Percentiles rank a stretch among this genome's conserved stretches.
These are phyloP conservation scores for Serripes groenlandicus DNA, from an alignment of 2,888 invertebrate species.

Conservation along the genomic window DNA sequence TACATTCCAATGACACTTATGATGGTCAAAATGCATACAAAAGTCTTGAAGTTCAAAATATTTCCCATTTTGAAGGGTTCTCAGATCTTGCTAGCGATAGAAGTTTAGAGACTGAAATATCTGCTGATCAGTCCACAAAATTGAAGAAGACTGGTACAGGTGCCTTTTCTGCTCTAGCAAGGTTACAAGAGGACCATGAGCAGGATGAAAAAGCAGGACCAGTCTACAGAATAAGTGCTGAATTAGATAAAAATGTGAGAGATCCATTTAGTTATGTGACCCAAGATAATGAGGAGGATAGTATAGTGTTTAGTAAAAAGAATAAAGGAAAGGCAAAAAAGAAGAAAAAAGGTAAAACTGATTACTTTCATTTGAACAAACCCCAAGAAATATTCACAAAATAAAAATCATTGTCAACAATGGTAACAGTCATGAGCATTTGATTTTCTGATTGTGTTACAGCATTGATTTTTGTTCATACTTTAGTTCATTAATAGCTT, in stretches of 20 bases:
- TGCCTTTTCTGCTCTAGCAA: constrained; percentile 54
- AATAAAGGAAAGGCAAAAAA: constrained; percentile 75
- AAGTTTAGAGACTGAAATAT: constrained; percentile 26
- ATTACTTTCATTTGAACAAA: no score
- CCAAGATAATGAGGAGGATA: constrained; percentile 1
- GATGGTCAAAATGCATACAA: constrained; percentile 3
- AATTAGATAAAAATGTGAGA: constrained; percentile 16
- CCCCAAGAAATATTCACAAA: no score
- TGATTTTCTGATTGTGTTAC: no score
- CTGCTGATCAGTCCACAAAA: constrained; percentile 41
- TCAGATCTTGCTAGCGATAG: constrained; percentile 13
- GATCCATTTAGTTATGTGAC: constrained; percentile 18
- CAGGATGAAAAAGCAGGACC: constrained; percentile 42
- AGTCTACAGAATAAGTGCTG: constrained; percentile 18
- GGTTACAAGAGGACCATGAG: constrained; percentile 40
- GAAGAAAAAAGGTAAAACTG: constrained; percentile 73
- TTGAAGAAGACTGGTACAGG: constrained; percentile 47
- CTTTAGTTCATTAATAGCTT: no score
- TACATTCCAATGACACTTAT: constrained; percentile 4
- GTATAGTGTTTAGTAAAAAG: constrained; percentile 76
- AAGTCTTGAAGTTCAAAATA: constrained; percentile 23
- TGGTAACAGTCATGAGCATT: no score
- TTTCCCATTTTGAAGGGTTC: constrained; percentile 33
- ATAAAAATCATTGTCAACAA: neutral
- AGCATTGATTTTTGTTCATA: no score